phyloP scores from a whole-genome alignment of 2,113 vertebrate species.

The Sebastes fasciatus region DNA sequence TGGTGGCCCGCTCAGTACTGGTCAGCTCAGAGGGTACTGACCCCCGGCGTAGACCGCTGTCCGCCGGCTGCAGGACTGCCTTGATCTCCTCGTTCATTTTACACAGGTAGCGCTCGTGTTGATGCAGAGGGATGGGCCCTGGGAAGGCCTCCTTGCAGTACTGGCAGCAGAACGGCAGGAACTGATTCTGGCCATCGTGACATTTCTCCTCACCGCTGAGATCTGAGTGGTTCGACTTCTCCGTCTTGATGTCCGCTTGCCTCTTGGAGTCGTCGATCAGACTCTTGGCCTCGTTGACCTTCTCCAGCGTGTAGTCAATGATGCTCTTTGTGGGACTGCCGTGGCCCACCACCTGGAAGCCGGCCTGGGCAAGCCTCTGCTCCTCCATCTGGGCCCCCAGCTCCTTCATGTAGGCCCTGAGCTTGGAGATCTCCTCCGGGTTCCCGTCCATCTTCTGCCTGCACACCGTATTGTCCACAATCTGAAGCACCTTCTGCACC shows the following conservation, averaged over 20 bases:
- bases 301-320: conserved; percentile 96
- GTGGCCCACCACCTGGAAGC: conserved; percentile 90
- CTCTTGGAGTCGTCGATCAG: conserved; percentile 93
- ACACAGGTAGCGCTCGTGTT: conserved; percentile 97
- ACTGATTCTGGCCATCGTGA: conserved; percentile 88
- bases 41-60: conserved; percentile 87
- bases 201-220: conserved; percentile 89
- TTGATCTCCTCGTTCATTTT: conserved; percentile 99
- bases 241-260: conserved; percentile 91
- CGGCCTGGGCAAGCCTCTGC: conserved; percentile 85
- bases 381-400: conserved; percentile 92
- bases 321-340: conserved; percentile 95
- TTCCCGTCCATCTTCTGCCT: conserved; percentile 95
- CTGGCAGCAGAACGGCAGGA: conserved; percentile 94
- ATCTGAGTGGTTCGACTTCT: conserved; percentile 90
- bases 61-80: conserved; percentile 92
- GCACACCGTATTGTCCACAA: conserved; percentile 95
- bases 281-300: conserved; percentile 96
- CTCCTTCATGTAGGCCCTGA: conserved; percentile 96
- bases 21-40: conserved; percentile 85
- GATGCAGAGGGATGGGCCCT: conserved; percentile 96
- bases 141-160: conserved; percentile 96
- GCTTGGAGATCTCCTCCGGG: conserved; percentile 92
- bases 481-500: conserved; percentile 96
- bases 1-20: conserved; percentile 89